Evolutionary conservation across 2,888 invertebrate genomes (phyloP), one percentile per base, ranked within the genome.

Genomic region (Tanypteryx hageni): DNA sequence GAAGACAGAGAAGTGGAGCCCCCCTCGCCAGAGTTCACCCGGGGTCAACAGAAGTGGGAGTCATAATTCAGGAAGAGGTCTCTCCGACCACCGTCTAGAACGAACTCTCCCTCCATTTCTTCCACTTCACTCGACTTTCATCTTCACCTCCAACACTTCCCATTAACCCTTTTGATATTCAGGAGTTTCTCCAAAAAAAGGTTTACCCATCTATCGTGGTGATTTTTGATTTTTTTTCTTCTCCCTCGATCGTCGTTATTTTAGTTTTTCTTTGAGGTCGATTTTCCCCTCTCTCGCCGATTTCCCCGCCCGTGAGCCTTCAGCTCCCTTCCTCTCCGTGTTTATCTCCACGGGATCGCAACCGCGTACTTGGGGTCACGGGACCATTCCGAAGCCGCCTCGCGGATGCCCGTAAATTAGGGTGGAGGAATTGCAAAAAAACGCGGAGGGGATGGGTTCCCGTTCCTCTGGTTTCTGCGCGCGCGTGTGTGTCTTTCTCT

Each of bases 341-440:
- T 76, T 76, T 76, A 76, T 76, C 76, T 76, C 11, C 27, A 4
- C 13, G 14, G 76, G 27, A 76, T 76, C 76, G 27, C 76, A 7
- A 27, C 22, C 3, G 76, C 22, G 76, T 27, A 76, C 76, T 27
- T 9, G 27, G 22, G 76, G 76, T 76, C 76, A 76, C 27, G 27
- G 22, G 76, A 76, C n/a, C 31, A 61, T 58, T 85, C 58, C 58
- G 57, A 58, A 57, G 56, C 58, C 56, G 18, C 86, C 86, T 58
- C 86, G 61, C 61, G 86, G 86, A 59, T 58, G 86, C 27, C 86
- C 86, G 86, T 86, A 86, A 59, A 86, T 86, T 86, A 86, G 59
- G 86, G 59, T n/a, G 13, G 85, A 57, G 10, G 68, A 68, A 68
- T 68, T 68, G 18, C 68, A 18, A 22, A 68, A 44, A 44, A 64